Conservation (phyloP, 30 jellyfish, hydroid and myxozoan genomes). For the Aurelia sp. region DNA sequence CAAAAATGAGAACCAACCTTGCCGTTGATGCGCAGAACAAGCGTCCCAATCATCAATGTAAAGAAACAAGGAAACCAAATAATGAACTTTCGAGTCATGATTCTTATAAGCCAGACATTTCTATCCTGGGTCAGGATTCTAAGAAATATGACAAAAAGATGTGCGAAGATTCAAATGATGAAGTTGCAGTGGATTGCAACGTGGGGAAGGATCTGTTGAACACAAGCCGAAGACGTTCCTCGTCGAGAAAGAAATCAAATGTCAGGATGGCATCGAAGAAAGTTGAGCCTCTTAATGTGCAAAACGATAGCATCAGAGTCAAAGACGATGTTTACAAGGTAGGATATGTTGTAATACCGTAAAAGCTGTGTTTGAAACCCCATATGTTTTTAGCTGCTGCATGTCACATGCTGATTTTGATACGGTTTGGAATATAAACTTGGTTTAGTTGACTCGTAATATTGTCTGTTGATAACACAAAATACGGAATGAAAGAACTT, state of each 20-base stretch:
- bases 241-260: conserved; percentile 18
- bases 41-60: background rate
- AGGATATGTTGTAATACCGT: background rate
- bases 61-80: background rate
- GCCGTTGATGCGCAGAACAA: no score
- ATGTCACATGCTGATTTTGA: no score
- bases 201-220: background rate
- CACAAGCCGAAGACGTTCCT: conserved; percentile 1
- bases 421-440: no score
- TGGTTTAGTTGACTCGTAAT: no score
- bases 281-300: background rate
- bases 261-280: conserved; percentile 49
- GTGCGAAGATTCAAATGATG: background rate
- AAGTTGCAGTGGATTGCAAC: background rate
- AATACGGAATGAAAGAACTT: no score
- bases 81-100: background rate
- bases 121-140: background rate
- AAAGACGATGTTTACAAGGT: background rate
- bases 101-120: background rate
- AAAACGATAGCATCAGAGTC: no score
- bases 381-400: no score
- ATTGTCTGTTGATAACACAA: no score
- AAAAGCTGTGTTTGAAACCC: background rate
- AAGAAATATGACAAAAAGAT: background rate
- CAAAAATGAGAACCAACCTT: no score